Percentiles rank a stretch among this genome's conserved stretches.
phyloP scores from a whole-genome alignment of 1,140 invertebrate genomes.

The Drosophila carrolli region DNA sequence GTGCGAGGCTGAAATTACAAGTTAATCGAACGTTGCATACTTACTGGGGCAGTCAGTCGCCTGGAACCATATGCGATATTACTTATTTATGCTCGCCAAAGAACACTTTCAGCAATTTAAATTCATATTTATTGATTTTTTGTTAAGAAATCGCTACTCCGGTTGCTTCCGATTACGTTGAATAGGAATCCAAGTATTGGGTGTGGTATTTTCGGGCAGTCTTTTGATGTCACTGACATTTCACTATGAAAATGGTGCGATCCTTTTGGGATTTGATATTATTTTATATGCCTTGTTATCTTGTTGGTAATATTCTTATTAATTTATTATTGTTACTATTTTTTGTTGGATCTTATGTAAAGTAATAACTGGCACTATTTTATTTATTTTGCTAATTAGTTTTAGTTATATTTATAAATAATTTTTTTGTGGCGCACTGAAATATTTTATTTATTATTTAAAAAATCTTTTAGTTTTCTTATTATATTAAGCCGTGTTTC shows the following conservation, averaged over 20 bases:
- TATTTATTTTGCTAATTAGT: background rate
- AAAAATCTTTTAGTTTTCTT: background rate
- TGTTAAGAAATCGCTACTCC: slow-evolving; percentile 22
- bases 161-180: slow-evolving; percentile 5
- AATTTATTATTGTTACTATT: background rate
- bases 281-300: background rate
- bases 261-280: slow-evolving; percentile 1
- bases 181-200: slow-evolving; percentile 7
- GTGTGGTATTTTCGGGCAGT: slow-evolving; percentile 28
- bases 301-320: slow-evolving; percentile 3
- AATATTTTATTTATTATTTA: background rate
- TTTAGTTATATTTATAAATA: background rate
- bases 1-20: slow-evolving; percentile 26
- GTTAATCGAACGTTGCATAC: slow-evolving; percentile 64
- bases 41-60: slow-evolving; percentile 53
- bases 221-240: background rate
- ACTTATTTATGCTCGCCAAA: slow-evolving; percentile 36
- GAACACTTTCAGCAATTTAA: slow-evolving; percentile 42
- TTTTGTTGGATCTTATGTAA: background rate
- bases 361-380: background rate
- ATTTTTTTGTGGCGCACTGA: background rate
- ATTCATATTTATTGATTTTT: slow-evolving; percentile 54
- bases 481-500: background rate
- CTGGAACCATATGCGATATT: slow-evolving; percentile 45
- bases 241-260: slow-evolving; percentile 19